Conservation (phyloP, 2,113 vertebrate genomes). For the Solenodon paradoxus region DNA sequence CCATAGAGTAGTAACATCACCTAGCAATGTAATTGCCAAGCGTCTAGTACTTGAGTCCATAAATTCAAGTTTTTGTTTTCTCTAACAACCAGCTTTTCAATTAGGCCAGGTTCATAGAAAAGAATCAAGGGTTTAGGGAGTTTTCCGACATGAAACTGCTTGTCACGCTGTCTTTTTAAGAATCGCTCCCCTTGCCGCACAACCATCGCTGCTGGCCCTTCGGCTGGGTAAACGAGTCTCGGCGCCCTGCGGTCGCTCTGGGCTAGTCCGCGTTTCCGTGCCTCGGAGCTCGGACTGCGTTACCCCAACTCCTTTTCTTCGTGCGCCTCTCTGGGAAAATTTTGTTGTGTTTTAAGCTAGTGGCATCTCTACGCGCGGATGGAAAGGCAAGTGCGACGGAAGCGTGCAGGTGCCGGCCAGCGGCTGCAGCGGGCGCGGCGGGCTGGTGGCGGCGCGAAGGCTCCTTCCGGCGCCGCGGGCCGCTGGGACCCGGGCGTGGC, state of each 20-base stretch:
- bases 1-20: background rate
- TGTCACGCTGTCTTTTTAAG: background rate
- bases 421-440: background rate
- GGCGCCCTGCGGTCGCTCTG: background rate
- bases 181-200: background rate
- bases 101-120: background rate
- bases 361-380: background rate
- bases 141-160: background rate
- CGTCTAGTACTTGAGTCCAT: background rate
- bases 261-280: background rate
- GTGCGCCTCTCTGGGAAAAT: background rate
- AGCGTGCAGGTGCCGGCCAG: constrained; percentile 55
- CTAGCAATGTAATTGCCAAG: background rate
- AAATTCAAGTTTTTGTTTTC: constrained; percentile 27
- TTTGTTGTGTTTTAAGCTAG: background rate
- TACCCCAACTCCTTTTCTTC: background rate
- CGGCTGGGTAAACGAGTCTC: rapidly evolving
- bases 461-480: background rate
- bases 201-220: background rate
- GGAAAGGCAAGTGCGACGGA: background rate
- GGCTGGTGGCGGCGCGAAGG: background rate
- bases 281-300: background rate
- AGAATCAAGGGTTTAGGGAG: background rate
- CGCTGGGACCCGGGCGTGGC: rapidly evolving
- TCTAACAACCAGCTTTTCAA: background rate